These are phyloP conservation scores for Myotis brandtii DNA, from an alignment of 2,113 vertebrate species.

Conservation along the genomic window DNA sequence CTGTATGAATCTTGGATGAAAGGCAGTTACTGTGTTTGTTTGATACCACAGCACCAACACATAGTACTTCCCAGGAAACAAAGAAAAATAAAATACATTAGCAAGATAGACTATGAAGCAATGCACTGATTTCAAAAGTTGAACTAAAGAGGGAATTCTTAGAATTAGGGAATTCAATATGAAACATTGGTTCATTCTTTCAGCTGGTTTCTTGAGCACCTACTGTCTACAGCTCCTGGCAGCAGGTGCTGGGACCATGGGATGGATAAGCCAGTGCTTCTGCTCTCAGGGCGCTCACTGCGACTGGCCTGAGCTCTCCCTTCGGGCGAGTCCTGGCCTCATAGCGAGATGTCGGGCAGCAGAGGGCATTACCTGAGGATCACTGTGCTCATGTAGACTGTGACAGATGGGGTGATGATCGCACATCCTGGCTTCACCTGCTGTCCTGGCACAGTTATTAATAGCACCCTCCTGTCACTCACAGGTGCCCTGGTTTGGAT, in stretches of 20 bases:
- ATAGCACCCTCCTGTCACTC: neutral
- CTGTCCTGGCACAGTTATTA: neutral
- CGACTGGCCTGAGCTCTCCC: neutral
- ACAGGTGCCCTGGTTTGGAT: neutral
- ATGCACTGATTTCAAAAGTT: neutral
- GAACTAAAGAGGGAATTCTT: neutral
- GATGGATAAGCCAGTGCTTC: accelerated
- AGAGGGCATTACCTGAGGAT: neutral
- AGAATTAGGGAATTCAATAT: neutral
- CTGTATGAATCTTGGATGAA: neutral
- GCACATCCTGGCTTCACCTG: neutral
- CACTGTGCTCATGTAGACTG: neutral
- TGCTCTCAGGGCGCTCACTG: accelerated
- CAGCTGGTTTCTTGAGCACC: neutral
- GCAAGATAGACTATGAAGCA: neutral
- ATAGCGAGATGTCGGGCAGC: neutral
- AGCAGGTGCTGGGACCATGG: neutral
- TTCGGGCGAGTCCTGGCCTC: accelerated
- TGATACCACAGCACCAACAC: neutral
- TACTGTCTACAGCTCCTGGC: accelerated
- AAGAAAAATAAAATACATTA: neutral
- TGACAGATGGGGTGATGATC: neutral
- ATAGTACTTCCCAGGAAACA: neutral
- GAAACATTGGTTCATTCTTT: neutral
- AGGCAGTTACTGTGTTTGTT: neutral